phyloP scores from a whole-genome alignment of 2,797 vertebrate species.

The Esox lucius region DNA sequence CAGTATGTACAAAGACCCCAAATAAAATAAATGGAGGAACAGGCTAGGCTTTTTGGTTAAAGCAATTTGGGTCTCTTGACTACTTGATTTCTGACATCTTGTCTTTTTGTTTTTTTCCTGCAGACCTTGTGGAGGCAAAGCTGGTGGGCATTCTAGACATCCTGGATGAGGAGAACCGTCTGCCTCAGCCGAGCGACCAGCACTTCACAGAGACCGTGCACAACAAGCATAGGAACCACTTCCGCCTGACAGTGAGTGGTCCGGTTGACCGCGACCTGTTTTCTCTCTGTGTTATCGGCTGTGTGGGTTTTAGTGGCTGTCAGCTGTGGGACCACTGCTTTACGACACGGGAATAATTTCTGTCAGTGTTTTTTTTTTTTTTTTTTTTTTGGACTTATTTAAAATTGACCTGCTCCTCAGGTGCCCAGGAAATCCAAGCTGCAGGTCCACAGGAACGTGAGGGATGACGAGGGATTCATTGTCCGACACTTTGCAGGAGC shows the following conservation, averaged over 20 bases:
- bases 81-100: background rate
- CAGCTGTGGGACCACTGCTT: background rate
- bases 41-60: background rate
- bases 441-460: constrained; percentile 91
- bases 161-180: constrained; percentile 96
- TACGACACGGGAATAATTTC: background rate
- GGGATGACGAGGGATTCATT: constrained; percentile 96
- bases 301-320: background rate
- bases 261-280: too few relatives aligned
- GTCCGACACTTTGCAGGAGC: constrained; percentile 96
- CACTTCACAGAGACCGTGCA: constrained; percentile 93
- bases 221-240: constrained; percentile 93
- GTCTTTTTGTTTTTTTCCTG: background rate
- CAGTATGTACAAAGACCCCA: background rate
- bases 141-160: constrained; percentile 93
- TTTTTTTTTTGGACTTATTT: background rate
- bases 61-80: background rate
- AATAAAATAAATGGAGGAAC: background rate
- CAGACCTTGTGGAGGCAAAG: constrained; percentile 96
- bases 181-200: constrained; percentile 95
- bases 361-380: background rate
- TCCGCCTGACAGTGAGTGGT: constrained; percentile 87
- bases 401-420: constrained; percentile 59
- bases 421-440: constrained; percentile 96
- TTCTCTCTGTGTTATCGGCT: background rate